phyloP scores from a whole-genome alignment of 2,888 invertebrate species.

The Archaeoteleia sp. region DNA sequence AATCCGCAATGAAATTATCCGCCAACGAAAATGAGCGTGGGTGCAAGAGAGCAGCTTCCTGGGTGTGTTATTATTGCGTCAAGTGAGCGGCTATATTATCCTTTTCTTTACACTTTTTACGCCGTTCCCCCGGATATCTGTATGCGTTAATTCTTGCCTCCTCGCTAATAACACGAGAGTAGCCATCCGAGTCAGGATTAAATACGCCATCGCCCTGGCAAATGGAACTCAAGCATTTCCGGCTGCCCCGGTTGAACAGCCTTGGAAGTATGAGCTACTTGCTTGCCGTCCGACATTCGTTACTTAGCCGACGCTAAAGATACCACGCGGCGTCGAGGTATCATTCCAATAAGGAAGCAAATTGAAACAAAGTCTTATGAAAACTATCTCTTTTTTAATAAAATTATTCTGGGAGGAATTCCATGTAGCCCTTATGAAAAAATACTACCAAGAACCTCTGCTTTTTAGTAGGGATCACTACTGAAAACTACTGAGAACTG shows the following conservation, averaged over 20 bases:
- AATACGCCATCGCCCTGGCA: constrained; percentile 9
- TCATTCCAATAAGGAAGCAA: no score
- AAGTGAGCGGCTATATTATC: not conserved
- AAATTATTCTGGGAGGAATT: no score
- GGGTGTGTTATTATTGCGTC: constrained; percentile 11
- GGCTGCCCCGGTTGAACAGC: constrained; percentile 10
- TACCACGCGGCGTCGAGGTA: no score
- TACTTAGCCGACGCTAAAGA: not conserved
- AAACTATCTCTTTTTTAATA: no score
- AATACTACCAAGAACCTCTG: no score
- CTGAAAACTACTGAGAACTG: no score
- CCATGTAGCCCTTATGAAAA: no score
- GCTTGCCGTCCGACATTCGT: not conserved
- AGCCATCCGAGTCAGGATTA: constrained; percentile 33
- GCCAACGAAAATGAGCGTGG: constrained; percentile 56
- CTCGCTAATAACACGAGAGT: constrained; percentile 1
- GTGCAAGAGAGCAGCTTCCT: constrained; percentile 6
- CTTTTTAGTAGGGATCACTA: no score
- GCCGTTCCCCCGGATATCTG: not conserved
- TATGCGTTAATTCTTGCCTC: constrained; percentile 1
- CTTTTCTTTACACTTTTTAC: constrained; percentile 1
- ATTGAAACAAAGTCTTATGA: no score
- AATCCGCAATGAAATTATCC: constrained; percentile 58
- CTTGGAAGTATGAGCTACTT: constrained; percentile 17
- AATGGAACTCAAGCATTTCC: constrained; percentile 10